Percentiles rank a stretch among this genome's conserved stretches.
Evolutionary conservation across 2,888 invertebrate species (phyloP).

Genomic region (Thalpophila matura): DNA sequence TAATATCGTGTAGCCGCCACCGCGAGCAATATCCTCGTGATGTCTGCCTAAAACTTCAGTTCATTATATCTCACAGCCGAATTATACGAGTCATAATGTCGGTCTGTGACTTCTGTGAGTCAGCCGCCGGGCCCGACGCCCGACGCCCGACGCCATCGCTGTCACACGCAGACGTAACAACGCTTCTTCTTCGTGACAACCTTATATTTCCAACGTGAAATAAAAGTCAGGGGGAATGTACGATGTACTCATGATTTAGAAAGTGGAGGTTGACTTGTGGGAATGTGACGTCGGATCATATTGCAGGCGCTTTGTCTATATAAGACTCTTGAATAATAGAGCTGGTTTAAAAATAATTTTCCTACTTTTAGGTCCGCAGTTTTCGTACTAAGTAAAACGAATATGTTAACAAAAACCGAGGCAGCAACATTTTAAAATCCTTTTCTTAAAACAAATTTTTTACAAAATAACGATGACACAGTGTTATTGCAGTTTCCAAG

Average conservation of each 20-base stretch:
- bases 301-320: not conserved
- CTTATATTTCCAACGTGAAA: slow-evolving; percentile 22
- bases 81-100: slow-evolving; percentile 20
- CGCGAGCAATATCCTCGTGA: slow-evolving; percentile 21
- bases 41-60: slow-evolving; percentile 14
- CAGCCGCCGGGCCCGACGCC: too few species aligned
- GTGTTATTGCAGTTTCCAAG: slow-evolving; percentile 29
- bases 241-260: slow-evolving; percentile 6
- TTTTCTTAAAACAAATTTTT: slow-evolving; percentile 2
- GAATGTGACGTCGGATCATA: not conserved
- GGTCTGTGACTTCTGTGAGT: too few species aligned
- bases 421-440: not conserved
- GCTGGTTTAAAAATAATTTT: too few species aligned
- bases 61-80: slow-evolving; percentile 18
- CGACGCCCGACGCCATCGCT: not conserved
- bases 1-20: slow-evolving; percentile 10
- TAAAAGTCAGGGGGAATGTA: slow-evolving; percentile 1
- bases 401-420: not conserved
- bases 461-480: slow-evolving; percentile 19
- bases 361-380: not conserved
- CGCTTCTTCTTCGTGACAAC: slow-evolving; percentile 14
- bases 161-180: slow-evolving; percentile 16
- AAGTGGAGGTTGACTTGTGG: not conserved
- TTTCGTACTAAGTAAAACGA: not conserved
- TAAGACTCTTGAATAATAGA: too few species aligned